Conservation (phyloP, 2,888 invertebrate species). For the Pegoplata infirma region DNA sequence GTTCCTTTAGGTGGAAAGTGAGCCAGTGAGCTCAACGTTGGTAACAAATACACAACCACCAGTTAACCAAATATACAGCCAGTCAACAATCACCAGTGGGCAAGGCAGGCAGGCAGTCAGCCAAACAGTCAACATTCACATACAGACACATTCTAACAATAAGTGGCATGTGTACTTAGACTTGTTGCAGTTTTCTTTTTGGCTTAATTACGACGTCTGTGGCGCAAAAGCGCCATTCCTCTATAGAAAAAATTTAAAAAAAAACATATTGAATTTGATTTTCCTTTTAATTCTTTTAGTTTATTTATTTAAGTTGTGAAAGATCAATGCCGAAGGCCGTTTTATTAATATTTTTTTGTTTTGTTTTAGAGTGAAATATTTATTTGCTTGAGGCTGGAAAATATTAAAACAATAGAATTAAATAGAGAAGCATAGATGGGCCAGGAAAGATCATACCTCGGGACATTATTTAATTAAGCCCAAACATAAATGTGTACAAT, state of each 20-base stretch:
- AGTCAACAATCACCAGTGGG: not conserved
- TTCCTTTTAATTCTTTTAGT: not conserved
- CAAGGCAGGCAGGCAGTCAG: not conserved
- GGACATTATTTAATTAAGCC: not conserved
- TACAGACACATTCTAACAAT: not conserved
- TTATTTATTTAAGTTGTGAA: conserved; percentile 40
- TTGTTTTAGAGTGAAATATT: conserved; percentile 28
- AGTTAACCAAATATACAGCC: not conserved
- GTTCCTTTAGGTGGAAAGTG: conserved; percentile 57
- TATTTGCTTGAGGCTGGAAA: conserved; percentile 28
- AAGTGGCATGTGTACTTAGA: conserved; percentile 36
- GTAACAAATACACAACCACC: not conserved
- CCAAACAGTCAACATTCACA: conserved; percentile 7
- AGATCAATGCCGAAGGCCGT: conserved; percentile 37
- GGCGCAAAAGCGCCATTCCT: conserved; percentile 38
- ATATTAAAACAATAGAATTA: not conserved
- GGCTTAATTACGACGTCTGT: conserved; percentile 57
- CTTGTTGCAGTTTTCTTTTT: conserved; percentile 36
- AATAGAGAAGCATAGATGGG: not conserved
- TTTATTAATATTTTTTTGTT: conserved; percentile 14
- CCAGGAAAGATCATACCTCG: conserved; percentile 1
- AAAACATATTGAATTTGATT: conserved; percentile 19
- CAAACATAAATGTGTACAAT: not conserved
- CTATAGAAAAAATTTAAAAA: conserved; percentile 27
- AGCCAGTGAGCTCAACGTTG: conserved; percentile 26